Evolutionary conservation across 1,140 invertebrate genomes (phyloP).

Genomic region (Camponotus pennsylvanicus): DNA sequence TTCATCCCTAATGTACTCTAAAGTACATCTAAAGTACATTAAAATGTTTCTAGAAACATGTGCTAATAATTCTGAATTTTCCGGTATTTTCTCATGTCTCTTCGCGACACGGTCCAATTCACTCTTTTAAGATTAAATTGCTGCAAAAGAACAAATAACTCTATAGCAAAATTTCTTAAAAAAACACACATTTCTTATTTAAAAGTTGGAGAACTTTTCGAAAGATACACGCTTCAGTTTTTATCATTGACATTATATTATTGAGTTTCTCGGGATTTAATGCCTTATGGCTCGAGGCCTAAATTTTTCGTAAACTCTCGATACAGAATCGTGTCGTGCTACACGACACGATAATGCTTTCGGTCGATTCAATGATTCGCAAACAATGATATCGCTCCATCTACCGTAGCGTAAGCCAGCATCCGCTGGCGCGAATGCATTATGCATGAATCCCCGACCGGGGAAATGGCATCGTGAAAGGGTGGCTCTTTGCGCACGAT

Average conservation of each 20-base stretch:
- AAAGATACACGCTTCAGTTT: neutral
- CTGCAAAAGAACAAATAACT: too few species aligned
- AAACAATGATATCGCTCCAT: constrained; percentile 82
- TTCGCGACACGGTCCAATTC: constrained; percentile 5
- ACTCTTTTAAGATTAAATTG: too few species aligned
- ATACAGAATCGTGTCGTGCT: constrained; percentile 48
- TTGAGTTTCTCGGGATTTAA: neutral
- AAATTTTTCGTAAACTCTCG: constrained; percentile 61
- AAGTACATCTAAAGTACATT: neutral
- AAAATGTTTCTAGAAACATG: constrained; percentile 8
- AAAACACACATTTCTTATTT: neutral
- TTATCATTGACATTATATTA: neutral
- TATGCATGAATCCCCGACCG: constrained; percentile 76
- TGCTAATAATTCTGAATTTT: constrained; percentile 20
- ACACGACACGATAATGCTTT: constrained; percentile 74
- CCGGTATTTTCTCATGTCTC: neutral
- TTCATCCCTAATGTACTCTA: neutral
- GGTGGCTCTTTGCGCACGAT: constrained; percentile 56
- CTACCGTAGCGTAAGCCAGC: constrained; percentile 51
- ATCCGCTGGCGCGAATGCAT: constrained; percentile 71
- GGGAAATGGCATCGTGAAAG: constrained; percentile 63
- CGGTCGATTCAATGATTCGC: constrained; percentile 81
- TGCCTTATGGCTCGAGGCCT: neutral
- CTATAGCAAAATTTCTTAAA: neutral
- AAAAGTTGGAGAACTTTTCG: neutral